These are phyloP conservation scores for Tryphoninae sp. DNA, from an alignment of 2,888 invertebrate species.

Conservation along the genomic window DNA sequence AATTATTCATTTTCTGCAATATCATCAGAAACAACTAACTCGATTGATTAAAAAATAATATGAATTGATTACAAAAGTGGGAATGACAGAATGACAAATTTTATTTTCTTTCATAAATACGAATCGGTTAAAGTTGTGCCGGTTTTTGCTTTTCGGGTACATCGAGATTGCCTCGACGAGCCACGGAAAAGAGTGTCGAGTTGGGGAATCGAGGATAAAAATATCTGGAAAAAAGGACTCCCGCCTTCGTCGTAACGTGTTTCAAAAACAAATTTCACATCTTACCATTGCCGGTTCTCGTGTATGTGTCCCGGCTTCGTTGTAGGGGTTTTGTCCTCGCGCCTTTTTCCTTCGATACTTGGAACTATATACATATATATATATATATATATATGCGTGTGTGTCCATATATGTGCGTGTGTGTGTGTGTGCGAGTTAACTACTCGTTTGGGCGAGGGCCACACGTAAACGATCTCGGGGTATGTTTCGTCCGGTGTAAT, in stretches of 20 bases:
- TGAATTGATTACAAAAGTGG: no score
- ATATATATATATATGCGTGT: neutral
- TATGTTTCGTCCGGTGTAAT: conserved; percentile 62
- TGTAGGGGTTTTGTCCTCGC: conserved; percentile 41
- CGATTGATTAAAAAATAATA: no score
- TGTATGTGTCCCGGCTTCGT: neutral
- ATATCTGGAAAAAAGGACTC: conserved; percentile 52
- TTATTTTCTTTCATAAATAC: no score
- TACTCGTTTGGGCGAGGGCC: conserved; percentile 36
- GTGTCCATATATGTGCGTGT: neutral
- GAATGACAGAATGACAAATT: no score
- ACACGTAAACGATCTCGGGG: conserved; percentile 52
- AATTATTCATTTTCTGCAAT: no score
- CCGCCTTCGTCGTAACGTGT: conserved; percentile 39
- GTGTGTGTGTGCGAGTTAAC: conserved; percentile 6
- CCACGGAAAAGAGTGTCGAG: neutral
- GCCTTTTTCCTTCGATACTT: conserved; percentile 19
- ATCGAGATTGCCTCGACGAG: conserved; percentile 8
- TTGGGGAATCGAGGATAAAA: conserved; percentile 30
- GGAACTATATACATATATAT: conserved; percentile 8
- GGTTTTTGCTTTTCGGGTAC: neutral
- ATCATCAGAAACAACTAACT: no score
- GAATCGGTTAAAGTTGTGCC: no score
- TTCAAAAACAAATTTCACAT: conserved; percentile 15
- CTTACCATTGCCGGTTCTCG: no score